Base-by-base conservation (phyloP, 2,113 vertebrate species). In the Oryzias woworae region DNA sequence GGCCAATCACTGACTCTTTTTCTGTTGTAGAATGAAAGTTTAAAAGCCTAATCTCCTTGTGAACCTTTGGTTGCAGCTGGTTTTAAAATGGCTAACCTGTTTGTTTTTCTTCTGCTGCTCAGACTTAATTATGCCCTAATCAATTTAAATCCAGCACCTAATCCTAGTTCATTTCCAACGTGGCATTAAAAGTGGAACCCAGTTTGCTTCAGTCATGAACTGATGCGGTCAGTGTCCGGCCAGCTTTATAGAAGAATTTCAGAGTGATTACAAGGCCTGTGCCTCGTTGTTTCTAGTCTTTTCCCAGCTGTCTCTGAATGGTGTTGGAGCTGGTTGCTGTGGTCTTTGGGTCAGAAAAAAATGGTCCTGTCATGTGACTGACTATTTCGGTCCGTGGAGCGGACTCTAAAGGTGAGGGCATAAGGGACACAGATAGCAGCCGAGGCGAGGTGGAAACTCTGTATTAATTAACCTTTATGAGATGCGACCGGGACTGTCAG, bases 391-490 rank as follows among this genome's bases (percentile, higher is more conserved):
- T 83, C 72, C 71, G 36, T 81, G 83, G 75, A 43, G 62, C 52
- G 52, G 68, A 77, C 82, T 70, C 84, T 76, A 82, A 76, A 89
- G 88, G 88, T 89, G 84, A 88, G 76, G 49, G 65, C 78, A 64
- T 81, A 61, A 55, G 78, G 89, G 87, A 90, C 84, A 83, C 79
- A 59, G 82, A 58, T 75, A 50, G 82, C 75, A 81, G 83, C 75
- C 73, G 78, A 86, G 81, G 72, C 71, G 73, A 80, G 82, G 80
- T 81, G 78, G 80, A 83, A 82, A 76, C 77, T 87, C 87, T 86
- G 90, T 89, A 91, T 91, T 92, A 91, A 92, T 92, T 92, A 91
- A 92, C 90, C 91, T 92, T 91, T 90, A 82, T 85, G 83, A 81
- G 88, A 84, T 57, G 67, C 53, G 52, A 78, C 82, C 75, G 69